Conservation (phyloP, 2,888 invertebrate genomes). For the Xiphydria camelus region DNA sequence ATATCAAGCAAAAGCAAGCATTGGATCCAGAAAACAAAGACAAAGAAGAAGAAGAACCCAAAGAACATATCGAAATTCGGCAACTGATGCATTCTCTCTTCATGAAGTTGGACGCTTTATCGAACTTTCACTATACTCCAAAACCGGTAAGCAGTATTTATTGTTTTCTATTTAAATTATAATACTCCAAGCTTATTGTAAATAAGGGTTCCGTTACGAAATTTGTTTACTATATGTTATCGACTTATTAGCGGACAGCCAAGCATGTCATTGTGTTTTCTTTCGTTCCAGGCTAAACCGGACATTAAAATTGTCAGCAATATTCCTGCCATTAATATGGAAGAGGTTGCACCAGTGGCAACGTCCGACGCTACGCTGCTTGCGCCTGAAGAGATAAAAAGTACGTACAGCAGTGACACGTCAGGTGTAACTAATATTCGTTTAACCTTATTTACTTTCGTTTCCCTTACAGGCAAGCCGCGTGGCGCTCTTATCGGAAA, state of each 20-base stretch:
- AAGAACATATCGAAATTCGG: constrained; percentile 78
- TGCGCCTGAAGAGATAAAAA: constrained; percentile 90
- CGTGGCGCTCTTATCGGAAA: constrained; percentile 67
- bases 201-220: constrained; percentile 1
- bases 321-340: constrained; percentile 87
- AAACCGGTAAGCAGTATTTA: constrained; percentile 68
- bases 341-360: constrained; percentile 93
- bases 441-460: constrained; percentile 8
- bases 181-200: constrained; percentile 3
- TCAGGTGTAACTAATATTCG: constrained; percentile 9
- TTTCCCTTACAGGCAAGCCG: constrained; percentile 51
- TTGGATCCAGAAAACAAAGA: constrained; percentile 62
- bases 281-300: constrained; percentile 66
- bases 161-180: too few species aligned
- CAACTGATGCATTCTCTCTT: constrained; percentile 77
- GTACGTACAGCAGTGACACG: constrained; percentile 48
- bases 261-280: background rate
- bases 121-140: constrained; percentile 94
- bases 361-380: constrained; percentile 81
- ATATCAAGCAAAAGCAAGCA: constrained; percentile 68
- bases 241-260: constrained; percentile 2
- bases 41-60: constrained; percentile 68
- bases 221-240: constrained; percentile 7
- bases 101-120: constrained; percentile 85
- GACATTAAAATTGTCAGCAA: constrained; percentile 91